Base-by-base conservation (phyloP, 2,888 invertebrate genomes). In the Drosophila falleni region DNA sequence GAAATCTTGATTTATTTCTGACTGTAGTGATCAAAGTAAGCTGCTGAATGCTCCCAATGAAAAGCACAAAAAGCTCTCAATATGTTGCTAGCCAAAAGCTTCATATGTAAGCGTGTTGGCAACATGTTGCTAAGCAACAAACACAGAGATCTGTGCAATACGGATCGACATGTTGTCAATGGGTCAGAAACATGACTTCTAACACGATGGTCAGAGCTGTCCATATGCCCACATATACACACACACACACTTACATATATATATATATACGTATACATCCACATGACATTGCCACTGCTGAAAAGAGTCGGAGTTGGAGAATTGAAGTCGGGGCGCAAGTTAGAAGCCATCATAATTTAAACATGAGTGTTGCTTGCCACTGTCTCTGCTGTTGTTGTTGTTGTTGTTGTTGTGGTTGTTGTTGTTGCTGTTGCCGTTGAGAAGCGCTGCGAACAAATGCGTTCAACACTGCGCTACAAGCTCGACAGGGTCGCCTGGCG, bases 311-410 rank as follows among this genome's bases (percentile, higher is more conserved):
- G 15, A 53, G 54, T 11, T 6, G 49, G 1, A 42, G 2, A 42
- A 44, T 46, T 33, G 44, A 10, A 37, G 39, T 58, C 58, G 71
- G 72, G 79, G 76, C 83, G 68, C 85, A 87, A 89, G 67, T 76
- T 87, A 87, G 86, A 89, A 90, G 90, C 90, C 89, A 86, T 89
- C 90, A 89, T 89, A 90, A 89, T 88, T 89, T 86, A 80, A 89
- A 86, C 88, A 90, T 89, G 88, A 89, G 86, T 90, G 89, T 80
- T 81, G 86, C 65, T 65, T 87, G 86, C 86, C 89, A 85, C 89
- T 69, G 61, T 44, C 50, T 64, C 44, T 70, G 62, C 68, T 65
- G 81, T 60, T 66, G 61, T 53, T 68, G 56, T 41, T 49, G 67
- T 39, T 11, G 26, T n/a, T 46, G n/a, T n/a, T 50, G 50, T 8